Conservation (phyloP, 2,113 vertebrate species). For the Perca schrenkii region DNA sequence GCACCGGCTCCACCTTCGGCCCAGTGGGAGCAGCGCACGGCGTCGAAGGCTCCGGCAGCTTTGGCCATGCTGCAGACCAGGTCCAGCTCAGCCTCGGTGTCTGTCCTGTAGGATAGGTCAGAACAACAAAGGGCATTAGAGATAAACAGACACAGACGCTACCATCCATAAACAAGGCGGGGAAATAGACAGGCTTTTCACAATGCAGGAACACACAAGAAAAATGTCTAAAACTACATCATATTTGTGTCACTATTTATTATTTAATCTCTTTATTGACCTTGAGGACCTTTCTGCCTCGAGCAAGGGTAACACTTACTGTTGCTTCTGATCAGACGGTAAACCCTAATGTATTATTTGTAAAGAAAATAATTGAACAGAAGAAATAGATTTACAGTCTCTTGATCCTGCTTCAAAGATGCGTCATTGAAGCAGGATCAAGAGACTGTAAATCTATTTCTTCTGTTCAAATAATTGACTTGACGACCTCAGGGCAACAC, state of each 20-base stretch:
- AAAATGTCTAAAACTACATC: neutral
- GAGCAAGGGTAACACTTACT: neutral
- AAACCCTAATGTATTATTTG: neutral
- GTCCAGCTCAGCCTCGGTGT: constrained; percentile 91
- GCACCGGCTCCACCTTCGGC: constrained; percentile 95
- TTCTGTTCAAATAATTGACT: neutral
- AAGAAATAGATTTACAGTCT: neutral
- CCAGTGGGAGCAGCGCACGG: constrained; percentile 94
- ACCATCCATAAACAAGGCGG: neutral
- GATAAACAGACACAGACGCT: neutral
- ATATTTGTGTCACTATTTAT: neutral
- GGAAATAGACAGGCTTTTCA: neutral
- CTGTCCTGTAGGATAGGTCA: constrained; percentile 84
- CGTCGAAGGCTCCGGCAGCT: constrained; percentile 93
- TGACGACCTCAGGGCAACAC: too few relatives aligned
- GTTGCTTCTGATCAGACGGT: neutral
- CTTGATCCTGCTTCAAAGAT: neutral
- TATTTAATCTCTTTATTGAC: neutral
- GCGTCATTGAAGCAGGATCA: too few relatives aligned
- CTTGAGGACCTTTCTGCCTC: neutral
- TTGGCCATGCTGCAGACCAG: constrained; percentile 89
- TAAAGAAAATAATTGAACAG: neutral
- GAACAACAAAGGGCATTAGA: neutral
- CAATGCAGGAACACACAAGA: neutral
- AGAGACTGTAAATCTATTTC: too few relatives aligned